Percentiles rank a stretch among this genome's conserved stretches.
Evolutionary conservation across 2,888 invertebrate genomes (phyloP).

Genomic region (Stenurella melanura): DNA sequence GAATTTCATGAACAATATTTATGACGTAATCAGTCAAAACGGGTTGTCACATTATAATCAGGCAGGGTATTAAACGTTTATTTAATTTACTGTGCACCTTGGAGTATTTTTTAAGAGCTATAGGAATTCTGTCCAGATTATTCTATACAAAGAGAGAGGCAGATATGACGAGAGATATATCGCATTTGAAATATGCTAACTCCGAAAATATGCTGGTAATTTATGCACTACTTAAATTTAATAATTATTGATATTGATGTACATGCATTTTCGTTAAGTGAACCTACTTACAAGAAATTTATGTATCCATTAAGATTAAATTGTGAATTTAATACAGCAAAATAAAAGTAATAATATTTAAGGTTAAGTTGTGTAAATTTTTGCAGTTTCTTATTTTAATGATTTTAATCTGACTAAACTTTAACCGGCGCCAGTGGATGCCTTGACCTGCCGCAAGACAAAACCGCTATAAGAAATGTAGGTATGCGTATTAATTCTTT

Average conservation of each 20-base stretch:
- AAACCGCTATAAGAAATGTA: neutral
- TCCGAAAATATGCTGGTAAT: neutral
- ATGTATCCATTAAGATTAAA: conserved; percentile 16
- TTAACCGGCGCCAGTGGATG: neutral
- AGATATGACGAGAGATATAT: neutral
- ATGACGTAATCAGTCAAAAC: neutral
- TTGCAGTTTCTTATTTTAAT: conserved; percentile 1
- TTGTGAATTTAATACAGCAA: neutral
- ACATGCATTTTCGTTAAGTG: conserved; percentile 2
- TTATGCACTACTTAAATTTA: conserved; percentile 2
- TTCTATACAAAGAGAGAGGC: neutral
- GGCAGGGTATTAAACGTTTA: neutral
- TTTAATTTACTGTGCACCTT: neutral
- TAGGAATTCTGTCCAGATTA: neutral
- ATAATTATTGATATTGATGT: conserved; percentile 7
- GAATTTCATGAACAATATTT: neutral
- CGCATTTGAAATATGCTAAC: neutral
- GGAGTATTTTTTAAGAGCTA: neutral
- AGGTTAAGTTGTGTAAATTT: neutral
- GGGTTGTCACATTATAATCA: neutral
- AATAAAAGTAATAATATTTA: conserved; percentile 15
- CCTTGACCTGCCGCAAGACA: neutral
- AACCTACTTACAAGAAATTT: conserved; percentile 7
- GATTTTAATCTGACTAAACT: neutral
- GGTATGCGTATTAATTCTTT: too few species aligned